Conservation (phyloP, 2,888 invertebrate species). For the Anoncus sp. region DNA sequence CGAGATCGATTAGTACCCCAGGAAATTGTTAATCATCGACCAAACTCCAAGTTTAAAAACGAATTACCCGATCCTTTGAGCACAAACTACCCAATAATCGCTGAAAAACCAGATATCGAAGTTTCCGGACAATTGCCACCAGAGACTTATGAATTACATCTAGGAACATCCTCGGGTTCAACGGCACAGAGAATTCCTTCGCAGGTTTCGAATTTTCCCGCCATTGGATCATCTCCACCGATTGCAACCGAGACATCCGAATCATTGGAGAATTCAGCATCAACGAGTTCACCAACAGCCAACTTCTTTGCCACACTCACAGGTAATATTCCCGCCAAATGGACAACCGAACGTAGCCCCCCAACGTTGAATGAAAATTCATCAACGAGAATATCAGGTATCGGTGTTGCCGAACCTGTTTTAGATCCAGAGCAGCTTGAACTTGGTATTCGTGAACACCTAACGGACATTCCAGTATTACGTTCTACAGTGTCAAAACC, state of each 20-base stretch:
- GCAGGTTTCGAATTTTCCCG: background rate
- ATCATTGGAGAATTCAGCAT: background rate
- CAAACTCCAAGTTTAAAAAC: conserved; percentile 79
- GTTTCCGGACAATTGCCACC: conserved; percentile 76
- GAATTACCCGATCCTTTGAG: conserved; percentile 69
- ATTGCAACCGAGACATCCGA: conserved; percentile 2
- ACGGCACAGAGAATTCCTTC: background rate
- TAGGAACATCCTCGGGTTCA: conserved; percentile 72
- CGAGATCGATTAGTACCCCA: conserved; percentile 77
- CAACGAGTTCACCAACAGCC: background rate
- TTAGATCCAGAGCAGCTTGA: conserved; percentile 77
- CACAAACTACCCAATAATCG: background rate
- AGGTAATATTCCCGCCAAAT: background rate
- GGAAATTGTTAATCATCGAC: conserved; percentile 76
- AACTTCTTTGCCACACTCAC: conserved; percentile 8
- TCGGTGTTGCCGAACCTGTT: conserved; percentile 82
- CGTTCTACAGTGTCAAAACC: conserved; percentile 60
- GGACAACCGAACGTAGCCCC: conserved; percentile 29
- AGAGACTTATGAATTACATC: conserved; percentile 76
- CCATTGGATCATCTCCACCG: background rate
- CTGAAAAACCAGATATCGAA: conserved; percentile 73
- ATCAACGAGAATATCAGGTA: conserved; percentile 68
- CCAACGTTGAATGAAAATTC: conserved; percentile 47
- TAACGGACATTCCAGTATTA: conserved; percentile 70
- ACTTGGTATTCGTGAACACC: conserved; percentile 76